Evolutionary conservation across 2,888 invertebrate species (phyloP), one percentile per base, ranked within the genome.

Genomic region (Athalia rosae): DNA sequence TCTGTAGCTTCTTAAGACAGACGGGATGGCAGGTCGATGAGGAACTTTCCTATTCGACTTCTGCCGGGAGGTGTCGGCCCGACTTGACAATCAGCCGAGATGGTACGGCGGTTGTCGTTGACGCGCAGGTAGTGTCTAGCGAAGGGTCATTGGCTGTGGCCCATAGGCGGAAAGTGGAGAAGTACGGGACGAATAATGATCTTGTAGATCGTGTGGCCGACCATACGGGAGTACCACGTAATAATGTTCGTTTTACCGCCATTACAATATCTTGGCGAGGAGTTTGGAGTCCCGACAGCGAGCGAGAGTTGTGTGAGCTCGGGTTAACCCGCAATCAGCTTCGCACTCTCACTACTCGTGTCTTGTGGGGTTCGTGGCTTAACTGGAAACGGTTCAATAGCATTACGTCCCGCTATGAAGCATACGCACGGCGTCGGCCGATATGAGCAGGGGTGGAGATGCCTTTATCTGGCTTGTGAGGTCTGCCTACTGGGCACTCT

Each of bases 81-180:
- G 88, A 89, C 64, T 77, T 87, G 4, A 79, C 88, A 0, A 85
- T 85, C 7, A 74, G 8, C 0, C 84, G 48, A 63, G 83, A 78
- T 2, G 81, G 73, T 1, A 11, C 7, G 3, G 85, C 83, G 0
- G 79, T 84, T 0, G 83, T 90, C 0, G 67, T 89, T 3, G 88
- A 89, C 73, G 86, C 85, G 0, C 87, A 89, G 80, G 81, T 89
- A 3, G 87, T 88, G 61, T 84, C 85, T 77, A 87, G 85, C 13
- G 82, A 83, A 74, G 79, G 79, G 0, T 73, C 81, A 4, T 83
- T 87, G 0, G 84, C 85, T 0, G 79, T 76, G 0, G 80, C 82
- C 2, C 85, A 88, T 56, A 64, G 78, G 3, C 71, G 62, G 7
- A 87, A 89, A 63, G 78, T 81, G 82, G 81, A 76, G 0, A 53